phyloP scores from a whole-genome alignment of 2,888 invertebrate species.

The Tribolium freemani region DNA sequence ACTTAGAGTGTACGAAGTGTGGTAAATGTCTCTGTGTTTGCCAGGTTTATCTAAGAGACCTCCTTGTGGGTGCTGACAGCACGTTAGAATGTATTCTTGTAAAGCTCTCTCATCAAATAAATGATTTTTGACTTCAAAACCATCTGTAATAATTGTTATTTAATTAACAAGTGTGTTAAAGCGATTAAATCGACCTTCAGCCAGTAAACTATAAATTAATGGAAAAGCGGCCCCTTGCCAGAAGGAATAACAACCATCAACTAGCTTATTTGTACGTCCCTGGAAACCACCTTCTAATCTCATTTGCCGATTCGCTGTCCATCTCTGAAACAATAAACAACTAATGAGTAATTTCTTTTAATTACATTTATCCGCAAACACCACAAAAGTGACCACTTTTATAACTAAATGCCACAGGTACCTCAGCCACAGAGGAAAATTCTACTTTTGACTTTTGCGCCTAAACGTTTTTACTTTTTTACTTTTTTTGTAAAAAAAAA shows the following conservation, averaged over 20 bases:
- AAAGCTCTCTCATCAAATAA: slow-evolving; percentile 89
- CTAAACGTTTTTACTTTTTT: too few species aligned
- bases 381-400: too few species aligned
- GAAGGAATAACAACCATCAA: slow-evolving; percentile 99
- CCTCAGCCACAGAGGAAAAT: too few species aligned
- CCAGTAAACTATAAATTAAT: slow-evolving; percentile 83
- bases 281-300: slow-evolving; percentile 95
- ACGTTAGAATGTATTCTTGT: slow-evolving; percentile 94
- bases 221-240: slow-evolving; percentile 98
- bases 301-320: slow-evolving; percentile 95
- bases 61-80: slow-evolving; percentile 90
- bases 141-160: slow-evolving; percentile 52
- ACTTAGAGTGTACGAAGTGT: slow-evolving; percentile 96
- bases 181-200: slow-evolving; percentile 58
- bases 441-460: too few species aligned
- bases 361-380: too few species aligned
- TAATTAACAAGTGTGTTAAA: not conserved
- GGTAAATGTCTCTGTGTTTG: slow-evolving; percentile 93
- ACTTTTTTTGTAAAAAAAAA: too few species aligned
- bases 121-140: slow-evolving; percentile 72
- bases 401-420: too few species aligned
- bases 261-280: slow-evolving; percentile 97
- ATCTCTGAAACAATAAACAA: slow-evolving; percentile 72
- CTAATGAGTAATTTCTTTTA: not conserved
- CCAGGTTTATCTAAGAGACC: slow-evolving; percentile 97